Percentiles rank a stretch among this genome's conserved stretches.
These are phyloP conservation scores for Cryptoprocta ferox DNA, from an alignment of 2,797 vertebrate species.

Conservation along the genomic window DNA sequence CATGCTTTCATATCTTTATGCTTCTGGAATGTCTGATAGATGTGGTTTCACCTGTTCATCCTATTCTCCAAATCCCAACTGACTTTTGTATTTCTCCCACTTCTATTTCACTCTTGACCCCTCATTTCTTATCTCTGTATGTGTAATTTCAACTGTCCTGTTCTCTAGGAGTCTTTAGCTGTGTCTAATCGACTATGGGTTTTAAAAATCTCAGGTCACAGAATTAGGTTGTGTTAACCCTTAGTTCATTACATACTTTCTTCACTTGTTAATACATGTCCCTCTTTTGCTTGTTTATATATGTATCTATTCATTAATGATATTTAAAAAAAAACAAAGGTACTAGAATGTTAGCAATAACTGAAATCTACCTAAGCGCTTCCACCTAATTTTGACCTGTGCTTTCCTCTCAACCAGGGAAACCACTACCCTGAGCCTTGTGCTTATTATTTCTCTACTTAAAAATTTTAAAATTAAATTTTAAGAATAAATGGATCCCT, in stretches of 20 bases:
- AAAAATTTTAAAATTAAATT: background rate
- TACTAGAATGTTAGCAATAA: background rate
- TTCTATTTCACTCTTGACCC: background rate
- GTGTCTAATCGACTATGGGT: background rate
- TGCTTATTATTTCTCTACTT: background rate
- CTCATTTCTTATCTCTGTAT: background rate
- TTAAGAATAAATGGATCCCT: background rate
- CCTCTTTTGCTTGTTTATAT: background rate
- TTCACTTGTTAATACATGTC: background rate
- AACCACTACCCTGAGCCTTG: background rate
- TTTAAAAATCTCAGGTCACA: background rate
- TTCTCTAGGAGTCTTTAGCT: background rate
- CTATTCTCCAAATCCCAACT: background rate
- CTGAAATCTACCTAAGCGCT: background rate
- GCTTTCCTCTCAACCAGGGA: background rate
- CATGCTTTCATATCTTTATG: background rate
- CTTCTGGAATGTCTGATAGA: background rate
- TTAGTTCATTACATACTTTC: background rate
- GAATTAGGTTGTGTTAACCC: background rate
- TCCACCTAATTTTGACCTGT: background rate
- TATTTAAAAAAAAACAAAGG: background rate
- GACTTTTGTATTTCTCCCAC: background rate
- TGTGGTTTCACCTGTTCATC: background rate
- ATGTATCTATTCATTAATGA: background rate
- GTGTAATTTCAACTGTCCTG: background rate